Percentiles rank a stretch among this genome's conserved stretches.
These are phyloP conservation scores for Lateolabrax maculatus DNA, from an alignment of 2,797 vertebrate species.

Conservation along the genomic window DNA sequence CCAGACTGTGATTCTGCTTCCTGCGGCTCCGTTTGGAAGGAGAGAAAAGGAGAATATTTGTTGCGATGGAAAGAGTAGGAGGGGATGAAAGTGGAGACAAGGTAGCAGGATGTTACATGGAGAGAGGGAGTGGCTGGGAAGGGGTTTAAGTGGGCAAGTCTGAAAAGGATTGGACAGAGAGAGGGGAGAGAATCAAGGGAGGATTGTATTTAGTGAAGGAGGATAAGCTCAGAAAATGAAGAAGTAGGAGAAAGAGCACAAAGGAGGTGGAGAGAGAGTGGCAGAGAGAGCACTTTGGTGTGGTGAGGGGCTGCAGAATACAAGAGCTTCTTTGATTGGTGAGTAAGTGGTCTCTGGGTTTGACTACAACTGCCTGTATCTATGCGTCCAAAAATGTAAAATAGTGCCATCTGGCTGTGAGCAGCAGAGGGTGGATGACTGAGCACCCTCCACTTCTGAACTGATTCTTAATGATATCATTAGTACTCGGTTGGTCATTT, in stretches of 20 bases:
- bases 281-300: conserved; percentile 26
- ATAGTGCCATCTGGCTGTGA: conserved; percentile 84
- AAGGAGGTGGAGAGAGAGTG: conserved; percentile 20
- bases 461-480: neutral
- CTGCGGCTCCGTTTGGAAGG: conserved; percentile 9
- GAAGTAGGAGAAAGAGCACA: conserved; percentile 44
- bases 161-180: conserved; percentile 31
- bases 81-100: conserved; percentile 40
- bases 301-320: conserved; percentile 52
- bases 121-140: conserved; percentile 57
- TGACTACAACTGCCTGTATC: conserved; percentile 61
- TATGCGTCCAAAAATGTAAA: conserved; percentile 60
- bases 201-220: conserved; percentile 33
- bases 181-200: conserved; percentile 22
- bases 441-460: conserved; percentile 19
- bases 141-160: conserved; percentile 30
- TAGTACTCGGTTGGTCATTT: neutral
- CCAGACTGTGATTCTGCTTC: conserved; percentile 10
- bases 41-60: conserved; percentile 64
- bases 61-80: conserved; percentile 51
- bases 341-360: conserved; percentile 69
- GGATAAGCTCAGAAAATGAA: conserved; percentile 50
- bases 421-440: conserved; percentile 8
- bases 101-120: conserved; percentile 57
- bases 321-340: conserved; percentile 77